phyloP scores from a whole-genome alignment of 2,113 vertebrate genomes.

The Pelmatolapia mariae region DNA sequence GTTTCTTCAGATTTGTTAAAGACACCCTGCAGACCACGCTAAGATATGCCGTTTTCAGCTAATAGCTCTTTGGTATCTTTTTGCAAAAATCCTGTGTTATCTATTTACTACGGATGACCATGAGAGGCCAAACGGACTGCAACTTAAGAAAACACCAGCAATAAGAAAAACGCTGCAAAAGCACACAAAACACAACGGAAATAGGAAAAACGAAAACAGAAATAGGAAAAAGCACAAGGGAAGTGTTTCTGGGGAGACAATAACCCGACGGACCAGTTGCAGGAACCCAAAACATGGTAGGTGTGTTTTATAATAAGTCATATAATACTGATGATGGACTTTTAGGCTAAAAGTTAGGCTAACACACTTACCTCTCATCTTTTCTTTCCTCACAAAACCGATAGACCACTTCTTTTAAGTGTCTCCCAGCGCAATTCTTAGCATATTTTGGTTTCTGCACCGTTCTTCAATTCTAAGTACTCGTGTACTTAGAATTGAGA shows the following conservation, averaged over 20 bases:
- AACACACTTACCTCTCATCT: background rate
- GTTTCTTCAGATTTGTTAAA: background rate
- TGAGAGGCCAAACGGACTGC: background rate
- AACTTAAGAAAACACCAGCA: background rate
- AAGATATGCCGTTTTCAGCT: background rate
- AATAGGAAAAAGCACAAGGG: background rate
- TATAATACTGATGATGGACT: background rate
- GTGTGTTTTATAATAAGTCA: background rate
- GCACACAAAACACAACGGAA: background rate
- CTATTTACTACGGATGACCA: background rate
- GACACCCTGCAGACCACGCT: background rate
- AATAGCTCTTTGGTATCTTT: background rate
- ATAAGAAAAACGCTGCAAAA: background rate
- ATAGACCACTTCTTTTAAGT: background rate
- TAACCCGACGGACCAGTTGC: background rate
- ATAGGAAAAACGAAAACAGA: background rate
- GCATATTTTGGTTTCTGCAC: background rate
- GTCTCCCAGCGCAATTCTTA: background rate
- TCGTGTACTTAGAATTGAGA: too few species aligned
- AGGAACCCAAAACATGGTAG: background rate
- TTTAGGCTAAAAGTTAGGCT: background rate
- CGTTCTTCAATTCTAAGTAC: too few species aligned
- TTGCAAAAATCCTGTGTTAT: background rate
- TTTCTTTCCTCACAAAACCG: background rate
- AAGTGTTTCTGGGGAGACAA: background rate